Evolutionary conservation across 2,113 vertebrate species (phyloP).

Genomic region (Stomatorhinus ivindoensis): DNA sequence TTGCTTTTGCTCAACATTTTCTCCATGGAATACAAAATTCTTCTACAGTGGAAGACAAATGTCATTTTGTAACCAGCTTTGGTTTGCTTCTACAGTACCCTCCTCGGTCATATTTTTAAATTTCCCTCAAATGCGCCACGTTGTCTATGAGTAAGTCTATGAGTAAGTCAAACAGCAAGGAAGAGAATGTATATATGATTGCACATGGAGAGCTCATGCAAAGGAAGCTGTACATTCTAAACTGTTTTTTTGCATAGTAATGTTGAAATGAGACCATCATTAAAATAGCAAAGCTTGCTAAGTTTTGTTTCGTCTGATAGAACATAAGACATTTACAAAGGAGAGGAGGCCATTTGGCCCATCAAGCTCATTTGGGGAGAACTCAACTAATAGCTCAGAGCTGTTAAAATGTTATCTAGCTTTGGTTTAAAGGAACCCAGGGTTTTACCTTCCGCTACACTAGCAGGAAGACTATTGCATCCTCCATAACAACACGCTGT

Average conservation of each 20-base stretch:
- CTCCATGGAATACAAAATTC: neutral
- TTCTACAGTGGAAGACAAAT: neutral
- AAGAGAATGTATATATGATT: neutral
- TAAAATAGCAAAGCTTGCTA: too few relatives aligned
- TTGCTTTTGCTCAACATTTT: neutral
- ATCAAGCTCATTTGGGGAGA: too few relatives aligned
- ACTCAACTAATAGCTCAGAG: too few relatives aligned
- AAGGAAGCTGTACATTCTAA: neutral
- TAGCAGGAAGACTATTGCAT: too few relatives aligned
- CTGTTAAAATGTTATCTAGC: too few relatives aligned
- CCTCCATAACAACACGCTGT: too few relatives aligned
- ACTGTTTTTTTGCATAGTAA: too few relatives aligned
- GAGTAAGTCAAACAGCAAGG: neutral
- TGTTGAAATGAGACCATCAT: too few relatives aligned
- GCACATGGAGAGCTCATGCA: neutral
- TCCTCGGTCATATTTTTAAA: neutral
- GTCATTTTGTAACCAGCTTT: neutral
- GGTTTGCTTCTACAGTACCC: neutral
- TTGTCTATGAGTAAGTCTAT: neutral
- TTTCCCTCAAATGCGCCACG: neutral
- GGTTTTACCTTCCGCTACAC: too few relatives aligned
- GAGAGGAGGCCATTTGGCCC: too few relatives aligned
- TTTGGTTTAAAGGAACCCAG: too few relatives aligned
- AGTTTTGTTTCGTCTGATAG: neutral
- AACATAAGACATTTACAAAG: too few relatives aligned